These are phyloP conservation scores for Tillus elongatus DNA, from an alignment of 2,888 invertebrate species.

Conservation along the genomic window DNA sequence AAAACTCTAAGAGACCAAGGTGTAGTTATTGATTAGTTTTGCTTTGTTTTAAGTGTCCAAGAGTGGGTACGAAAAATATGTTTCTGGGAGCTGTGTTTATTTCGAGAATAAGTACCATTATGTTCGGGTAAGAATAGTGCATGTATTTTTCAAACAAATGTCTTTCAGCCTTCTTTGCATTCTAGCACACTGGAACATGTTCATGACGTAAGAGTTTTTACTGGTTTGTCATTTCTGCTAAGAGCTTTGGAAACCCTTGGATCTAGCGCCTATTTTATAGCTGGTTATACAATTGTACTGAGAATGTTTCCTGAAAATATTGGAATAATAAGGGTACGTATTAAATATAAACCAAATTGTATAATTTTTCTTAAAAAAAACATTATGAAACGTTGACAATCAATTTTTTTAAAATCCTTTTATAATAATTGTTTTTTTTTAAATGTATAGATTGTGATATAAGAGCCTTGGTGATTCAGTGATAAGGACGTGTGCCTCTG, in stretches of 20 bases:
- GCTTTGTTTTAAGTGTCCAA: slow-evolving; percentile 12
- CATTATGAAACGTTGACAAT: too few relatives aligned
- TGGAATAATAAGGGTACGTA: slow-evolving; percentile 13
- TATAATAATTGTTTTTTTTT: background rate
- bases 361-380: too few relatives aligned
- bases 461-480: too few relatives aligned
- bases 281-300: slow-evolving; percentile 12
- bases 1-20: too few relatives aligned
- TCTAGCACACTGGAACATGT: slow-evolving; percentile 11
- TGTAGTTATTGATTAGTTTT: too few relatives aligned
- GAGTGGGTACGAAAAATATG: slow-evolving; percentile 8
- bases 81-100: slow-evolving; percentile 8
- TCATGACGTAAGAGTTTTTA: slow-evolving; percentile 1
- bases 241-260: slow-evolving; percentile 11
- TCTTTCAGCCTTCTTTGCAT: too few relatives aligned
- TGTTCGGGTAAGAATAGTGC: slow-evolving; percentile 12
- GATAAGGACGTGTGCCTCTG: too few relatives aligned
- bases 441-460: too few relatives aligned
- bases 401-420: background rate
- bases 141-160: slow-evolving; percentile 1
- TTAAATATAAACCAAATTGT: too few relatives aligned
- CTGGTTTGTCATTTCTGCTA: slow-evolving; percentile 9
- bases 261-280: slow-evolving; percentile 14
- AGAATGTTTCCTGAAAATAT: slow-evolving; percentile 9
- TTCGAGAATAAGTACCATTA: slow-evolving; percentile 8